Evolutionary conservation across 1,140 invertebrate genomes (phyloP), one percentile per base, ranked within the genome.

Genomic region (Marisa cornuarietis): DNA sequence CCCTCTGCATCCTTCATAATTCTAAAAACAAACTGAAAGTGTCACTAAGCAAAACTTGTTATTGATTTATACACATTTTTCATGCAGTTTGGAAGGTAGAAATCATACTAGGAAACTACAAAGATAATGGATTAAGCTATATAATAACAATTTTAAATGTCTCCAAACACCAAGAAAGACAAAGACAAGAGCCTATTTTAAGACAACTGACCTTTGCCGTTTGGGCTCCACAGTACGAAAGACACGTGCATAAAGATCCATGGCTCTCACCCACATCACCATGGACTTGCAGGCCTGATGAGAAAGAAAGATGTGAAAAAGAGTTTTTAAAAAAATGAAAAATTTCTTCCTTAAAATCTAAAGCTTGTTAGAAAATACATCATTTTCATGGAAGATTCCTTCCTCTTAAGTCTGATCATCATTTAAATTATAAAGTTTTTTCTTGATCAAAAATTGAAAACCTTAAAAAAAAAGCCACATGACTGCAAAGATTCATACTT

Each of bases 201-300:
- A 74, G 18, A 79, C 22, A 9, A 84, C 87, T 87, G 91, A 96
- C 94, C 93, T 95, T 82, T 94, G 92, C 81, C 95, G 94, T 90
- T 98, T 98, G 0, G 96, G 91, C 80, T 91, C 89, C 6, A 92
- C 91, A 24, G 90, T 90, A 79, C 88, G 87, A 82, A 85, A 88
- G 13, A 90, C 87, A 20, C 85, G 82, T 31, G 91, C 87, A 81
- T 91, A 91, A 0, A 88, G 81, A 78, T 91, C 90, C 87, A 92
- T 91, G 54, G 91, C 91, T 73, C 88, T 79, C 7, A 91, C 91
- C 91, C 91, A 92, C 90, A 91, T 89, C 76, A 88, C 90, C 84
- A 92, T 84, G 16, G 91, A 91, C 68, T 86, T 88, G 81, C 89
- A 91, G 14, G 91, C 91, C 88, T 90, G 76, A 20, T 14, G 18